Evolutionary conservation across 2,113 vertebrate genomes (phyloP).

Genomic region (Motacilla alba): DNA sequence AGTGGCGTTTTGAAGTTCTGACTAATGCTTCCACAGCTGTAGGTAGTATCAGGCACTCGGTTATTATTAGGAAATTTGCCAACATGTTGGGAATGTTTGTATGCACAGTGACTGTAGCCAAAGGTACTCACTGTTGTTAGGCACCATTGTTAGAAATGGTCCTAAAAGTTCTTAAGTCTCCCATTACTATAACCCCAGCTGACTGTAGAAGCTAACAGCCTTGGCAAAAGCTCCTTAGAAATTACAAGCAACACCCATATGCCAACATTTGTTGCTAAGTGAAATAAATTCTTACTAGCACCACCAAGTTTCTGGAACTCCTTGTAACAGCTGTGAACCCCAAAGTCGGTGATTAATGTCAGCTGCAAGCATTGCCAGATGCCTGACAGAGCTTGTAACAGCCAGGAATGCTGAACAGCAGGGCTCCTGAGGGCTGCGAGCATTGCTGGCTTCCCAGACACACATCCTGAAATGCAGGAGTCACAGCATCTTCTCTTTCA

Average conservation of each 20-base stretch:
- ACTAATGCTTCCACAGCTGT: conserved; percentile 32
- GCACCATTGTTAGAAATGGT: not conserved
- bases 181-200: not conserved
- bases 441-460: not conserved
- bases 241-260: not conserved
- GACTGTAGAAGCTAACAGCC: not conserved
- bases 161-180: not conserved
- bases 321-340: conserved; percentile 13
- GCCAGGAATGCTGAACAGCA: not conserved
- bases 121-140: not conserved
- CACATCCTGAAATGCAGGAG: not conserved
- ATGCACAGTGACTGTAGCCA: not conserved
- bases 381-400: not conserved
- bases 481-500: not conserved
- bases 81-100: not conserved
- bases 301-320: not conserved
- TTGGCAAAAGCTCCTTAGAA: conserved; percentile 5
- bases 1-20: not conserved
- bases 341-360: not conserved
- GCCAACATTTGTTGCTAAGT: conserved; percentile 30
- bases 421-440: not conserved
- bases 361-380: not conserved
- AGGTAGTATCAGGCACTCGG: not conserved
- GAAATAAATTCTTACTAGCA: conserved; percentile 33
- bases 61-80: conserved; percentile 21